These are phyloP conservation scores for Ascaphus truei DNA, from an alignment of 2,113 vertebrate species.

Conservation along the genomic window DNA sequence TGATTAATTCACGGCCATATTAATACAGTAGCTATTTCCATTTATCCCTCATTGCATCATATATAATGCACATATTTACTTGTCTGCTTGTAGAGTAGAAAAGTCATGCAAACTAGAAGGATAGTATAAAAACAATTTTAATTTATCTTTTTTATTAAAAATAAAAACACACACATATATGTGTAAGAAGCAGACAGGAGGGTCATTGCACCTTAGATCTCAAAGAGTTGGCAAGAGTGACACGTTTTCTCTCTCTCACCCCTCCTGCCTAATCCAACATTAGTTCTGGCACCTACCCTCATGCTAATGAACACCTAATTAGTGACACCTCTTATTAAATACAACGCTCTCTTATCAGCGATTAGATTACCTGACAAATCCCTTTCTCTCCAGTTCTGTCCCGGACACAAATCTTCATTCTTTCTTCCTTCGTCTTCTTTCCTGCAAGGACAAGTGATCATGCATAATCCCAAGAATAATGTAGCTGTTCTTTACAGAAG, in stretches of 20 bases:
- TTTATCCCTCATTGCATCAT: too few relatives aligned
- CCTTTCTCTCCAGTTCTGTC: constrained; percentile 68
- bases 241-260: constrained; percentile 43
- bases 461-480: constrained; percentile 82
- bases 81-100: too few relatives aligned
- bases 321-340: constrained; percentile 69
- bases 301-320: constrained; percentile 74
- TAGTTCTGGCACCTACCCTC: constrained; percentile 59
- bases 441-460: constrained; percentile 72
- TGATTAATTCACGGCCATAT: too few relatives aligned
- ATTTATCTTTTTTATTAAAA: too few relatives aligned
- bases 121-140: neutral
- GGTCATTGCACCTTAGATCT: too few relatives aligned
- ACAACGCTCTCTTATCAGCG: constrained; percentile 65
- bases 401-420: constrained; percentile 65
- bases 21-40: too few relatives aligned
- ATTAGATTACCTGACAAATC: constrained; percentile 77
- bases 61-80: too few relatives aligned
- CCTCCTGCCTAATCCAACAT: constrained; percentile 45
- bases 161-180: too few relatives aligned
- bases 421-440: constrained; percentile 59
- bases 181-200: too few relatives aligned
- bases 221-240: neutral
- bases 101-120: too few relatives aligned
- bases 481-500: constrained; percentile 71